Conservation (phyloP, 2,797 vertebrate species). For the Eulemur mongoz region DNA sequence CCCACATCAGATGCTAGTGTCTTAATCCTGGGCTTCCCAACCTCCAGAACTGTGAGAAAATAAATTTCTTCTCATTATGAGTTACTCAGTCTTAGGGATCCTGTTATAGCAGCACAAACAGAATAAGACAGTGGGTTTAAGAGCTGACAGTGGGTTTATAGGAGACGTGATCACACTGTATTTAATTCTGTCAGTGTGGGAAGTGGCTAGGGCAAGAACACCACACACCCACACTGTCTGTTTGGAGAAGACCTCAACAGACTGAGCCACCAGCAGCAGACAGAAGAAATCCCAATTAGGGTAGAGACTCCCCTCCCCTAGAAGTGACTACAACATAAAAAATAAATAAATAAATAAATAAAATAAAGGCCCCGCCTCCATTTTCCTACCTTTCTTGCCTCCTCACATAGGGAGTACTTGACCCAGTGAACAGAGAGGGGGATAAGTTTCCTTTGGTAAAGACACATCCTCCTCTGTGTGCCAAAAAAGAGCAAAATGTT, state of each 20-base stretch:
- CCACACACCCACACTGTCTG: rapidly evolving
- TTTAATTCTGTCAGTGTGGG: neutral
- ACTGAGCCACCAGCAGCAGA: neutral
- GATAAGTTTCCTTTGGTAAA: neutral
- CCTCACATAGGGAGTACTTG: neutral
- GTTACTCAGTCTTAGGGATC: neutral
- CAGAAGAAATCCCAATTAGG: neutral
- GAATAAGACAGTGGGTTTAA: neutral
- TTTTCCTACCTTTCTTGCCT: rapidly evolving
- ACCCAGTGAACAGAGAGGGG: neutral
- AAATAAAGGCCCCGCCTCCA: neutral
- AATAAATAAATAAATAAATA: neutral
- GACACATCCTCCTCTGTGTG: neutral
- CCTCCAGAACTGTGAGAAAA: neutral
- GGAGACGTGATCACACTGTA: rapidly evolving
- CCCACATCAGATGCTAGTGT: too few species aligned
- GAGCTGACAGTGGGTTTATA: neutral
- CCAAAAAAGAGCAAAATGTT: neutral
- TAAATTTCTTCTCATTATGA: neutral
- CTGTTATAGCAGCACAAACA: neutral
- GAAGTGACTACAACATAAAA: neutral
- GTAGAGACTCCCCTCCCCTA: neutral
- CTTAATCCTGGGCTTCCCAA: neutral
- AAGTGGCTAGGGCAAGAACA: neutral
- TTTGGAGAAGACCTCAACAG: neutral